Conservation (phyloP, 1,140 invertebrate genomes). For the Apis dorsata region DNA sequence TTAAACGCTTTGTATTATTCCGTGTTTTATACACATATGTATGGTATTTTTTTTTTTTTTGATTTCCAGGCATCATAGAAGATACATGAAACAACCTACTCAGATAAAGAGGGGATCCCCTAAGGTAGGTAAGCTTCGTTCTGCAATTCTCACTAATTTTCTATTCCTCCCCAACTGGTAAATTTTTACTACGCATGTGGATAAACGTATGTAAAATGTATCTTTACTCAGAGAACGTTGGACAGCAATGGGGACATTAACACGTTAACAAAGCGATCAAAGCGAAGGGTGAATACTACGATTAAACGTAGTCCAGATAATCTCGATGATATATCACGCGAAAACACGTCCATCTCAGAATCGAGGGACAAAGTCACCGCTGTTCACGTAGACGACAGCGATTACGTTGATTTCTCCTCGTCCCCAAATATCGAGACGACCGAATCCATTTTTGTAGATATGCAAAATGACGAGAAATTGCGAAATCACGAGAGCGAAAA, state of each 20-base stretch:
- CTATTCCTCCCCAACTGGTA: no score
- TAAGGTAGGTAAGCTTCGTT: conserved; percentile 58
- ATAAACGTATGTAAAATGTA: conserved; percentile 32
- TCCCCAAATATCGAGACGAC: background rate
- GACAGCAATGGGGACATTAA: background rate
- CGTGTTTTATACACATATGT: no score
- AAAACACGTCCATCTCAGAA: background rate
- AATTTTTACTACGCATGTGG: background rate
- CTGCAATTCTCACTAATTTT: background rate
- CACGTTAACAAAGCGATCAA: background rate
- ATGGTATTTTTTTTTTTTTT: background rate
- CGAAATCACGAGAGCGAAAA: conserved; percentile 6
- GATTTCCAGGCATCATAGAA: conserved; percentile 19
- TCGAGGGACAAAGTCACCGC: background rate
- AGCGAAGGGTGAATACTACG: background rate
- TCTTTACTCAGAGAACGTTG: conserved; percentile 29
- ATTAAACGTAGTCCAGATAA: background rate
- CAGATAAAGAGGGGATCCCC: conserved; percentile 23
- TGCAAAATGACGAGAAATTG: background rate
- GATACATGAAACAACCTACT: background rate
- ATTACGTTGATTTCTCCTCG: conserved; percentile 31
- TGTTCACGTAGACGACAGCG: conserved; percentile 7
- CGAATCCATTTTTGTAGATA: background rate
- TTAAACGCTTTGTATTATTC: no score
- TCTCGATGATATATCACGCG: background rate